Base-by-base conservation (phyloP, 2,888 invertebrate species). In the Hirtodrosophila alboralis region DNA sequence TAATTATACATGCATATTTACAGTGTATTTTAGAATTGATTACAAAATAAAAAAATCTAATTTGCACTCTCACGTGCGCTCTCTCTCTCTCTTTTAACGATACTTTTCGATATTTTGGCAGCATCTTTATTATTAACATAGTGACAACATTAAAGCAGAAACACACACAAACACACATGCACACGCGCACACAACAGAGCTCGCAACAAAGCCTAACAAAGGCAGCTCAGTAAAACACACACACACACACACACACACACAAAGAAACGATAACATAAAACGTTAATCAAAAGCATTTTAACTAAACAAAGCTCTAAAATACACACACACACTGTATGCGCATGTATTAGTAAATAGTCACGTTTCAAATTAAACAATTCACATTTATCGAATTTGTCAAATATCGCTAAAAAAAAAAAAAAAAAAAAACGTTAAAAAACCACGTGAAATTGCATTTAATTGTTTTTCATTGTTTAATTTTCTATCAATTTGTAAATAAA, bases 241-340 rank as follows among this genome's bases (percentile, higher is more conserved):
- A 5, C 18, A 41, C 16, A 47, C 36, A 30, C 45, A 40, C 34
- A 48, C 51, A 57, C 43, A 14, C 31, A 44, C 30, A 21, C 33
- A 40, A n/a, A 9, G 18, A 23, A 43, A 45, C 44, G 47, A 52
- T 48, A 48, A 49, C 48, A 63, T 41, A 62, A 57, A 57, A 61
- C 66, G 45, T 49, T 49, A 48, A 49, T 65, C 30, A 60, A 47
- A 53, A 56, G 31, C 37, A 54, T 59, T 56, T 23, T 34, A 53
- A 57, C 49, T 57, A 61, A 67, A 44, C 56, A 65, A 66, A 66
- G 65, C 51, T 47, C 37, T 34, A 60, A 47, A 47, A 21, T n/a
- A n/a, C n/a, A 13, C 12, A 18, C 12, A 44, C n/a, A 28, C 5
- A 23, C 8, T 43, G 12, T 8, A 18, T 38, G n/a, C 9, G n/a